Base-by-base conservation (phyloP, 1,140 invertebrate genomes). In the Globodera rostochiensis region DNA sequence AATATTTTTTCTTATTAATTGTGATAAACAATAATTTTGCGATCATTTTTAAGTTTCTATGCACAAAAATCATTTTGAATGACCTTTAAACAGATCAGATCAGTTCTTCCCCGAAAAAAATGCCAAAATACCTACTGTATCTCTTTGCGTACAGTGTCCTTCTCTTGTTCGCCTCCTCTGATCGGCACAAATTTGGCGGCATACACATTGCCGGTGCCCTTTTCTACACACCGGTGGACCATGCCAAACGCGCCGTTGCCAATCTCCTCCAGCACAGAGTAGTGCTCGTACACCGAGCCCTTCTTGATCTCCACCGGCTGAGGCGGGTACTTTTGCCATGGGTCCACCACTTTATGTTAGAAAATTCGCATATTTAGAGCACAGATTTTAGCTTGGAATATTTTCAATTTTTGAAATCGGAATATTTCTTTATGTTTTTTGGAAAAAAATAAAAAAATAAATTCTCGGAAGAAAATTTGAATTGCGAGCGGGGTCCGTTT, bases 141-240 rank as follows among this genome's bases (percentile, higher is more conserved):
- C 92, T 99, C 98, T 87, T 98, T 96, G 83, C 95, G 94, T 77
- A 99, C 98, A 0, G 98, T 92, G 88, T 96, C 95, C 89, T 98
- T 99, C 91, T 99, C 97, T 89, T 98, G 98, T 91, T 99, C 92
- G 95, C 19, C 94, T 93, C 19, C 94, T 93, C 80, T 88, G 96
- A 96, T 96, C 5, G 96, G 96, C 87, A 99, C 98, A 90, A 99
- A 99, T 91, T 99, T 99, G 66, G 97, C 98, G 0, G 98, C 97
- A 91, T 98, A 99, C 73, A 95, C 95, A 88, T 97, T 95, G 19
- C 97, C 97, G 71, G 96, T 98, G 47, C 95, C 93, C 83, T 95
- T 93, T 91, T 99, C 98, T 36, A 96, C 93, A 90, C 96, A 98
- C 49, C 98, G 92, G 90, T 99, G 97, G 0, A 99, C 97, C 46